These are phyloP conservation scores for Listronotus oregonensis DNA, from an alignment of 1,140 invertebrate genomes.

Conservation along the genomic window DNA sequence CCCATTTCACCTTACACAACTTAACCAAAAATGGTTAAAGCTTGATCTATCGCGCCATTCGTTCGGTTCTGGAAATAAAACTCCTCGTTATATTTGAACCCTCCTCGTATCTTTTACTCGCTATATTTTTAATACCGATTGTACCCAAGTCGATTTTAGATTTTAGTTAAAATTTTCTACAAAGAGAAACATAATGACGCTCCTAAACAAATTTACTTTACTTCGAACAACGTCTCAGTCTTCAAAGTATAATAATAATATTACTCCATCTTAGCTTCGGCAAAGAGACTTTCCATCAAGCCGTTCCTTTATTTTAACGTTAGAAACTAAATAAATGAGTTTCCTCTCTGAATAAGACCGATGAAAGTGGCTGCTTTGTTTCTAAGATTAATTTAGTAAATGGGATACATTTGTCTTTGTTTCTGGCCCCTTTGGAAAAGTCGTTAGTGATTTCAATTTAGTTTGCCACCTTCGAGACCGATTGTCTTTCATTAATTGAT, in stretches of 20 bases:
- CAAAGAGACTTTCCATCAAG: constrained; percentile 25
- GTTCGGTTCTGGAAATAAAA: too few species aligned
- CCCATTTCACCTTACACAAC: too few species aligned
- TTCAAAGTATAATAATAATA: constrained; percentile 31
- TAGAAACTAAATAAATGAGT: constrained; percentile 31
- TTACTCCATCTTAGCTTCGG: constrained; percentile 23
- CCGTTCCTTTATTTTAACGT: constrained; percentile 25
- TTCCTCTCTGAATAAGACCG: constrained; percentile 21
- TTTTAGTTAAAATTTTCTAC: not conserved
- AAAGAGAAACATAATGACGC: constrained; percentile 27
- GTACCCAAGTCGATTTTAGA: too few species aligned
- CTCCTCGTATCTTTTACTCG: too few species aligned
- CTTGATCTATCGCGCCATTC: too few species aligned
- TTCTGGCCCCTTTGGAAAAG: constrained; percentile 19
- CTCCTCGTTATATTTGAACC: too few species aligned
- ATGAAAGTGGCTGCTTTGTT: constrained; percentile 20
- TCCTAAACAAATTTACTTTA: constrained; percentile 30
- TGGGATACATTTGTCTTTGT: constrained; percentile 33
- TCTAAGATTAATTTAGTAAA: constrained; percentile 36
- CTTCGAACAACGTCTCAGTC: constrained; percentile 27
- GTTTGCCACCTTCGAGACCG: constrained; percentile 12
- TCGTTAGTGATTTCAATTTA: constrained; percentile 6
- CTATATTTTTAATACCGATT: too few species aligned
- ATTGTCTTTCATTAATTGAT: too few species aligned
- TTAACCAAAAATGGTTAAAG: too few species aligned